Percentiles rank a stretch among this genome's conserved stretches.
Evolutionary conservation across 1,140 invertebrate species (phyloP).

Genomic region (honey bee (Apis mellifera)): DNA sequence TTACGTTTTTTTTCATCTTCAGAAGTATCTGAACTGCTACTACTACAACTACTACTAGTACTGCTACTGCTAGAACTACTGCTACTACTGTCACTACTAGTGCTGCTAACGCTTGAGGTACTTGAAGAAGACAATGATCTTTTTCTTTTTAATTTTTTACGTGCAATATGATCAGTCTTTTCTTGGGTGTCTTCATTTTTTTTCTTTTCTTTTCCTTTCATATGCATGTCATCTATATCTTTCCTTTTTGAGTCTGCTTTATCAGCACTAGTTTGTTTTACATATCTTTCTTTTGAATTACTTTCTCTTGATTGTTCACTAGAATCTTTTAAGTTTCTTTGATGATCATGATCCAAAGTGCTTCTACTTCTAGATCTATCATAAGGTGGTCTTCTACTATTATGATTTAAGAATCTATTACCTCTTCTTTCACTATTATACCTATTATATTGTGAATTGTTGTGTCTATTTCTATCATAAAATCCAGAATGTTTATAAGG

Average conservation of each 20-base stretch:
- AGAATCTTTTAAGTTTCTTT: conserved; percentile 36
- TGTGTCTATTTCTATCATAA: conserved; percentile 67
- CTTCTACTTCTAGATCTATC: conserved; percentile 58
- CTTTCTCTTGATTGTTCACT: conserved; percentile 40
- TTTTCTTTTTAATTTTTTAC: conserved; percentile 62
- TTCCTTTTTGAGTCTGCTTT: conserved; percentile 48
- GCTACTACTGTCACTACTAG: conserved; percentile 68
- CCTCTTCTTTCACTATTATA: conserved; percentile 57
- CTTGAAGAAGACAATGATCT: conserved; percentile 63
- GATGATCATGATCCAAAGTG: conserved; percentile 42
- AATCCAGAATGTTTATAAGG: conserved; percentile 62
- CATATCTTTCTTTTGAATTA: conserved; percentile 44
- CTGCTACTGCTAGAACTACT: conserved; percentile 68
- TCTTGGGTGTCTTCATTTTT: conserved; percentile 21
- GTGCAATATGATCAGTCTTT: conserved; percentile 47
- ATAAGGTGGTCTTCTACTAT: conserved; percentile 58
- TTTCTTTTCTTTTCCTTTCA: conserved; percentile 47
- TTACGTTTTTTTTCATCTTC: conserved; percentile 69
- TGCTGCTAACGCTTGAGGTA: conserved; percentile 65
- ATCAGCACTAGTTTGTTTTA: conserved; percentile 38
- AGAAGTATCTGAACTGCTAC: conserved; percentile 58
- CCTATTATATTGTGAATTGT: conserved; percentile 62
- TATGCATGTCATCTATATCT: conserved; percentile 18
- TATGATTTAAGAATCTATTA: conserved; percentile 53
- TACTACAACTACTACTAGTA: conserved; percentile 66